These are phyloP conservation scores for Patiria miniata DNA, from an alignment of 35 echinoderm and acorn worm genomes.

Conservation along the genomic window DNA sequence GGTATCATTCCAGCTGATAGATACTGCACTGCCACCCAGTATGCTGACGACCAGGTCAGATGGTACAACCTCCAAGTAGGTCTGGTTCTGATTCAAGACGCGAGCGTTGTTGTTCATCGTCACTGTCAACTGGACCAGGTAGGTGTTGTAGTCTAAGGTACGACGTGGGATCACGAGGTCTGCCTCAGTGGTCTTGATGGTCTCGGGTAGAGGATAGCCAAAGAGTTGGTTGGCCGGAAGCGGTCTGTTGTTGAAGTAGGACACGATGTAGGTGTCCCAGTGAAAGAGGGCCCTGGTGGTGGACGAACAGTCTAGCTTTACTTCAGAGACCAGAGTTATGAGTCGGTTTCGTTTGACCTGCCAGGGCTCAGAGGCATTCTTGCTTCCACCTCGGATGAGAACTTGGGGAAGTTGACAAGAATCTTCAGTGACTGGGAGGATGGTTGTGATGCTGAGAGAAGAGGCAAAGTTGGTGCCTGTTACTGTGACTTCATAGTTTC, in stretches of 20 bases:
- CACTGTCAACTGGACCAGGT: slow-evolving; percentile 58
- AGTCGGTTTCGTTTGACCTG: slow-evolving; percentile 44
- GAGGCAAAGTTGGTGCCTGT: slow-evolving; percentile 71
- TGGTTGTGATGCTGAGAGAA: neutral
- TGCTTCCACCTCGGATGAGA: slow-evolving; percentile 61
- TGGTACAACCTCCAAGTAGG: slow-evolving; percentile 69
- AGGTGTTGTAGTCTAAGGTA: slow-evolving; percentile 49
- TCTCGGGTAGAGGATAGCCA: slow-evolving; percentile 21
- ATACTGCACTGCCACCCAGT: slow-evolving; percentile 57
- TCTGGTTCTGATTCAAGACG: slow-evolving; percentile 61
- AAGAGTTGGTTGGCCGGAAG: slow-evolving; percentile 51
- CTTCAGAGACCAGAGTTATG: slow-evolving; percentile 42
- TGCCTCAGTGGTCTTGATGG: slow-evolving; percentile 22
- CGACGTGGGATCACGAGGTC: slow-evolving; percentile 37
- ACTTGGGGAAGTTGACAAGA: slow-evolving; percentile 55
- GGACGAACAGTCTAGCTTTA: slow-evolving; percentile 35
- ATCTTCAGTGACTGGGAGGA: slow-evolving; percentile 56
- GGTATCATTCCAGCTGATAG: slow-evolving; percentile 32
- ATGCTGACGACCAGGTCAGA: slow-evolving; percentile 47
- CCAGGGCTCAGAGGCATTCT: slow-evolving; percentile 51
- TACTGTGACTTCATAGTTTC: slow-evolving; percentile 34
- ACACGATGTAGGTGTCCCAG: slow-evolving; percentile 48
- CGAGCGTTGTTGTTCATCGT: slow-evolving; percentile 57
- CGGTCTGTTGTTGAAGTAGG: slow-evolving; percentile 35
- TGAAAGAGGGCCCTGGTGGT: slow-evolving; percentile 20